A percentile compares a stretch with the other conserved stretches of the same genome.
phyloP scores from a whole-genome alignment of 2,797 vertebrate species.

The Cyclopterus lumpus region DNA sequence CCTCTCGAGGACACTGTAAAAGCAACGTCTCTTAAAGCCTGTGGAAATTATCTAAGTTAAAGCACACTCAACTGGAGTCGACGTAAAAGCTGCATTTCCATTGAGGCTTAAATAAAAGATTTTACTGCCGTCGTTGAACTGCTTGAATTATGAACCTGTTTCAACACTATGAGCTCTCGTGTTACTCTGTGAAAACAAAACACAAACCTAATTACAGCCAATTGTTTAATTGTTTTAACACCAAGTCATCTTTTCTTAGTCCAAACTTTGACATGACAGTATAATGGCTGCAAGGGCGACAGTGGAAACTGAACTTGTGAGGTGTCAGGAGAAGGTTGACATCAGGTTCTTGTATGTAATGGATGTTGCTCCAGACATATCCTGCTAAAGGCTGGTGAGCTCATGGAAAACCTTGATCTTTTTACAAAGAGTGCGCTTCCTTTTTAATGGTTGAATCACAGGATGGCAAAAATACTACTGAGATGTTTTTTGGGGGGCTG shows the following conservation, averaged over 20 bases:
- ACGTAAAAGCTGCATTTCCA: no score
- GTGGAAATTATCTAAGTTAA: constrained; percentile 57
- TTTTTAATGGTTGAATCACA: constrained; percentile 66
- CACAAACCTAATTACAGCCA: constrained; percentile 7
- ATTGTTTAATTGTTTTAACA: constrained; percentile 16
- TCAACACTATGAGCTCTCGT: constrained; percentile 34
- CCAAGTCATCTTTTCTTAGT: constrained; percentile 8
- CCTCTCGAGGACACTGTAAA: constrained; percentile 30
- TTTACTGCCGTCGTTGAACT: constrained; percentile 35
- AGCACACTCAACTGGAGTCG: no score
- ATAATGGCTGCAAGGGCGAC: constrained; percentile 17
- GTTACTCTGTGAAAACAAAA: constrained; percentile 2
- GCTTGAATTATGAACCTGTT: constrained; percentile 46
- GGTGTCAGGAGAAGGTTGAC: constrained; percentile 40
- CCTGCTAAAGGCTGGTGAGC: constrained; percentile 66
- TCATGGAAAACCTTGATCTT: constrained; percentile 78
- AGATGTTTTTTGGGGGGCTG: constrained; percentile 48
- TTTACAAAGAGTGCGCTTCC: constrained; percentile 54
- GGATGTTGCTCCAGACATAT: constrained; percentile 49
- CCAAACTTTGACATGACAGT: constrained; percentile 22
- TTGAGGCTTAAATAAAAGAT: constrained; percentile 36
- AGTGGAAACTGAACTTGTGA: constrained; percentile 28
- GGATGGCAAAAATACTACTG: constrained; percentile 59
- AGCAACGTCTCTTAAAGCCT: constrained; percentile 26
- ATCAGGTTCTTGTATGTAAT: constrained; percentile 43